Conservation (phyloP, 2,113 vertebrate species). For the Rhinoptilus africanus region DNA sequence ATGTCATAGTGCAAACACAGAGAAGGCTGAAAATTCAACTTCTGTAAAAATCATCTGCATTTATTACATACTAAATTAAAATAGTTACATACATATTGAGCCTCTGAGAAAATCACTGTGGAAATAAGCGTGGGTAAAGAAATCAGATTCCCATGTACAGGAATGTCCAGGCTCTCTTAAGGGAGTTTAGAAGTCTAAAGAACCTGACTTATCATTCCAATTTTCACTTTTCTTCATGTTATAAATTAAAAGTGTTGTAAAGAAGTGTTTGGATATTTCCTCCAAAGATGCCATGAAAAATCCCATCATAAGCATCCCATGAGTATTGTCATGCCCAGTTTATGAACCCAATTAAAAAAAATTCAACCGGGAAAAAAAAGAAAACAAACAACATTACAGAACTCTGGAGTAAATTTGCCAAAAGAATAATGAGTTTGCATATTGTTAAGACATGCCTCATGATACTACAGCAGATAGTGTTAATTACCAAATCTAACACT, state of each 20-base stretch:
- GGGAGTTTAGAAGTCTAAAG: not conserved
- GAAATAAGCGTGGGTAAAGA: not conserved
- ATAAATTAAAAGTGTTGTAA: not conserved
- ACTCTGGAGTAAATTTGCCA: not conserved
- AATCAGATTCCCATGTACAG: not conserved
- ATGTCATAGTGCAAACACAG: not conserved
- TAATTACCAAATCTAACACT: not conserved
- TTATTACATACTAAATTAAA: not conserved
- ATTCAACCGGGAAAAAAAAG: not conserved
- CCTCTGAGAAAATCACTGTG: not conserved
- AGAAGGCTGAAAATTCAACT: conserved; percentile 21
- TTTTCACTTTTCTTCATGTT: not conserved
- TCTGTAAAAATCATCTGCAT: not conserved
- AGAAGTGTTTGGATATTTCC: not conserved
- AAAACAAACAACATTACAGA: not conserved
- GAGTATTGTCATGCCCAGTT: not conserved
- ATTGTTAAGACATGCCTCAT: not conserved
- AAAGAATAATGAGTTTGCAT: not conserved
- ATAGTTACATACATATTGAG: not conserved
- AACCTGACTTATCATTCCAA: not conserved
- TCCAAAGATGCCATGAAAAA: not conserved
- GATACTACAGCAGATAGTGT: not conserved
- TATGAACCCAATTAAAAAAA: not conserved
- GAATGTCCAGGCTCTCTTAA: not conserved
- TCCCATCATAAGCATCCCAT: not conserved